Percentiles rank a stretch among this genome's conserved stretches.
phyloP scores from a whole-genome alignment of 2,888 invertebrate genomes.

The Leucophenga maculata region DNA sequence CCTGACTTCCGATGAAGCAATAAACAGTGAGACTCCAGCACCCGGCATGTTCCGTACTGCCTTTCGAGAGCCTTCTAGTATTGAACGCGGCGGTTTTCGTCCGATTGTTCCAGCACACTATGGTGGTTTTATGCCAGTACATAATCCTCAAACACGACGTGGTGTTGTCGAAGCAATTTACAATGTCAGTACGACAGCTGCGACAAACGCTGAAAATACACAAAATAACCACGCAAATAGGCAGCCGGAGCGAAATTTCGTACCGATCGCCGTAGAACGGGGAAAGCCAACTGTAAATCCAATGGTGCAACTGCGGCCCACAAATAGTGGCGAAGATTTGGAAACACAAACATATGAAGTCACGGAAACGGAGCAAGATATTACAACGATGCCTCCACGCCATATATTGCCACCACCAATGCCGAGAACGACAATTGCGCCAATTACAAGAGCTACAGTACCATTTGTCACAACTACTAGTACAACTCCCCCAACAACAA shows the following conservation, averaged over 20 bases:
- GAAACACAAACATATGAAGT: conserved; percentile 63
- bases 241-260: conserved; percentile 44
- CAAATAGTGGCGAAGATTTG: conserved; percentile 46
- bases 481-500: conserved; percentile 33
- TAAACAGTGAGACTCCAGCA: conserved; percentile 62
- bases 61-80: conserved; percentile 71
- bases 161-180: conserved; percentile 58
- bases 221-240: conserved; percentile 18
- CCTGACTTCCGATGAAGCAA: conserved; percentile 60
- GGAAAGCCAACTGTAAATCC: neutral
- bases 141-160: conserved; percentile 65
- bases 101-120: conserved; percentile 81
- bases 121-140: conserved; percentile 83
- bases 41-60: conserved; percentile 65
- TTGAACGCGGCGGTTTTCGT: conserved; percentile 84
- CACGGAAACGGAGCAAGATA: conserved; percentile 58
- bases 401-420: conserved; percentile 40
- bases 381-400: conserved; percentile 44
- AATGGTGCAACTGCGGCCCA: conserved; percentile 33
- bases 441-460: conserved; percentile 26
- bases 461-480: conserved; percentile 32
- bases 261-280: conserved; percentile 49
- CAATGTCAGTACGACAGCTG: conserved; percentile 58
- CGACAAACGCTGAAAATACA: conserved; percentile 22
- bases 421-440: conserved; percentile 22